These are phyloP conservation scores for Entomyzon cyanotis DNA, from an alignment of 2,113 vertebrate species.

Conservation along the genomic window DNA sequence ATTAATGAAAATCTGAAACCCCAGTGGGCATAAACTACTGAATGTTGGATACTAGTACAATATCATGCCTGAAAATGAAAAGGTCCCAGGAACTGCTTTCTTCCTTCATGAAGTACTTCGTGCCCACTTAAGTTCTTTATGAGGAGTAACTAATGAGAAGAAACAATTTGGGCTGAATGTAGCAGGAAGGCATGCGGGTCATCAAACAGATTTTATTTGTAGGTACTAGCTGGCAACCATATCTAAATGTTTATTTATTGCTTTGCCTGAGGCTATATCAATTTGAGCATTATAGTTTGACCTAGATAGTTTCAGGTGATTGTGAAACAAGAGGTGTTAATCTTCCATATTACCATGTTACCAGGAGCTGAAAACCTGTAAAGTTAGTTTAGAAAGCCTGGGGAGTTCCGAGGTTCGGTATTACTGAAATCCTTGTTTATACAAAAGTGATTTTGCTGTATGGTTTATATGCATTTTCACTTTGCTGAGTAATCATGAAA, in stretches of 20 bases:
- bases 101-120: not conserved
- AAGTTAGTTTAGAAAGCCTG: not conserved
- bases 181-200: not conserved
- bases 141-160: not conserved
- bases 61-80: not conserved
- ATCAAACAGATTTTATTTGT: not conserved
- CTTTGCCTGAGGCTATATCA: not conserved
- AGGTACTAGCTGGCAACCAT: not conserved
- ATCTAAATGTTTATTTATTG: not conserved
- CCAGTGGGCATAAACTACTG: not conserved
- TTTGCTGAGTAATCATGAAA: not conserved
- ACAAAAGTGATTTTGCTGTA: not conserved
- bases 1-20: not conserved
- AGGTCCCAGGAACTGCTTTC: not conserved
- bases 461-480: not conserved
- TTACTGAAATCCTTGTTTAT: not conserved
- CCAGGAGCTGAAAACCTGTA: not conserved
- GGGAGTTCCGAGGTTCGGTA: not conserved
- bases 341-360: not conserved
- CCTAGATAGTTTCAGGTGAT: not conserved
- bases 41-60: not conserved
- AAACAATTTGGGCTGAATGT: not conserved
- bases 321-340: not conserved
- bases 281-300: not conserved
- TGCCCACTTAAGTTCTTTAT: not conserved